Evolutionary conservation across 2,113 vertebrate species (phyloP), one percentile per base, ranked within the genome.

Genomic region (Equus przewalskii): DNA sequence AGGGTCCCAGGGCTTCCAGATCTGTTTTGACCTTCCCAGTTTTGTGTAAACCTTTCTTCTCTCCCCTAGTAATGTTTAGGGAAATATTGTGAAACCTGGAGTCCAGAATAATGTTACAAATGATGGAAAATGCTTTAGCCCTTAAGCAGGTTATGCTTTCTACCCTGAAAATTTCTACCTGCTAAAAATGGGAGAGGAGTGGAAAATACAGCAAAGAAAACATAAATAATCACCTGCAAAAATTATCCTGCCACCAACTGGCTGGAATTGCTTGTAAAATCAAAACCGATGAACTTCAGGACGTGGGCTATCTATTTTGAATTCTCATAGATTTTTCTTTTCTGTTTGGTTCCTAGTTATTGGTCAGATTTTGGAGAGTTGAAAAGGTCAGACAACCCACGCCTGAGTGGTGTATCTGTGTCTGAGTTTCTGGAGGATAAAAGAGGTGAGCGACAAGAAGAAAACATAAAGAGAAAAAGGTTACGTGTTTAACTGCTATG

Each of bases 281-380:
- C 33, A 85, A 15, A 56, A 75, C 16, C 56, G 60, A 7, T 58
- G 56, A 16, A n/a, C 5, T 62, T 67, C 11, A 36, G 6, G 15
- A 15, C 7, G 4, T 30, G 60, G 8, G 49, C 33, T 36, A 8
- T 28, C 21, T 89, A 24, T 83, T 84, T 76, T 89, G 72, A 49
- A 89, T n/a, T 76, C 44, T n/a, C 26, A 67, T 5, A 65, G 36
- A 56, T 60, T 44, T 88, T 90, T 86, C 41, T 54, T 46, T 46
- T 49, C 28, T 73, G 36, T 19, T 56, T 87, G 36, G 14, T 24
- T 70, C 24, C 26, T 22, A 14, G 11, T 58, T 28, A 72, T 64
- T 90, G 60, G 62, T 92, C 46, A 90, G 49, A 75, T 73, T 96
- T 94, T 21, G 49, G 69, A 51, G 58, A 75, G 33, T 44, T 64